Conservation (phyloP, 2,888 invertebrate species). For the Syrista parreyssii region DNA sequence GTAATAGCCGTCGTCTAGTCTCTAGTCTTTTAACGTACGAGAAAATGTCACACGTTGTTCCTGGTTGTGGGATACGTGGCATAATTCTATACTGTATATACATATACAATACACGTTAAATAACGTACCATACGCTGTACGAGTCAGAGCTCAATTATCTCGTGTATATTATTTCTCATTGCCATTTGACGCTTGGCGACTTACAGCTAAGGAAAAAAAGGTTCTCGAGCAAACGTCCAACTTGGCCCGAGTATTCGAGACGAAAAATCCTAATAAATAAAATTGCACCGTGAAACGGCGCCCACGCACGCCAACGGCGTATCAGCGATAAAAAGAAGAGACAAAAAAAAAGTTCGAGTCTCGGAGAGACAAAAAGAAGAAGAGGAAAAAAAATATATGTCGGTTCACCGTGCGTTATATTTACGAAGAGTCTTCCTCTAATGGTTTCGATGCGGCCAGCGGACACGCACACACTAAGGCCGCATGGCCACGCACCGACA, state of each 20-base stretch:
- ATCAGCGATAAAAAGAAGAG: constrained; percentile 47
- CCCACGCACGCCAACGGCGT: constrained; percentile 56
- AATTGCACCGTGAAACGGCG: constrained; percentile 58
- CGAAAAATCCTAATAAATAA: constrained; percentile 44
- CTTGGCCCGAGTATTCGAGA: constrained; percentile 6
- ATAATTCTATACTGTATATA: neutral
- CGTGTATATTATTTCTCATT: neutral
- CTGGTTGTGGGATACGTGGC: neutral
- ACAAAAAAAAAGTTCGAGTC: constrained; percentile 31
- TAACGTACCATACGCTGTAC: neutral
- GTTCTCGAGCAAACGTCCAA: neutral
- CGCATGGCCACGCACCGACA: constrained; percentile 40
- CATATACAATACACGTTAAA: neutral
- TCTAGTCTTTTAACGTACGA: neutral
- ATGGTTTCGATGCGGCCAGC: constrained; percentile 56
- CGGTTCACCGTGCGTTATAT: constrained; percentile 49
- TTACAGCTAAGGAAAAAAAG: neutral
- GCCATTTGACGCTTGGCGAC: neutral
- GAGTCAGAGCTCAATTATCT: neutral
- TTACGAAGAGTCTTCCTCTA: constrained; percentile 55
- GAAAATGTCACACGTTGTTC: neutral
- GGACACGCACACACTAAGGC: constrained; percentile 6
- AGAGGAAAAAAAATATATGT: constrained; percentile 25
- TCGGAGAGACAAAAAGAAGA: constrained; percentile 27
- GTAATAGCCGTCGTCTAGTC: neutral